Conservation (phyloP, 2,797 vertebrate genomes). For the Cynodonichthys magdalenae region DNA sequence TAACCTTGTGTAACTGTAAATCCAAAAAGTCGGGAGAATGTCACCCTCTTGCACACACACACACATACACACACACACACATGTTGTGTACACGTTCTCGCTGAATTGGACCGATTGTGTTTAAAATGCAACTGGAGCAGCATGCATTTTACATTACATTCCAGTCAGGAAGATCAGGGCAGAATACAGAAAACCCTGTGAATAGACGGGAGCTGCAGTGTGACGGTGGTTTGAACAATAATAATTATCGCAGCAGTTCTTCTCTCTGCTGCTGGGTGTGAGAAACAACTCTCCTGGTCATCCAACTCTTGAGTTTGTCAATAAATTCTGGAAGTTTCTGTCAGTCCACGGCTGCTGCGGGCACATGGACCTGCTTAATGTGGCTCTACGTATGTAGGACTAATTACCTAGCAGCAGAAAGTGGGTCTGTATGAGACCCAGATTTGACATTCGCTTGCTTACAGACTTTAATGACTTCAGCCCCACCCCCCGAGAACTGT, state of each 20-base stretch:
- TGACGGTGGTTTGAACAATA: constrained; percentile 21
- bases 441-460: constrained; percentile 72
- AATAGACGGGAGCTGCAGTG: constrained; percentile 27
- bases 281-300: constrained; percentile 6
- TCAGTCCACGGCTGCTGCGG: constrained; percentile 12
- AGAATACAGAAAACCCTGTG: constrained; percentile 45
- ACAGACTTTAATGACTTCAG: constrained; percentile 74
- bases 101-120: constrained; percentile 61
- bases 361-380: constrained; percentile 25
- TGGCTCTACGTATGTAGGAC: constrained; percentile 34
- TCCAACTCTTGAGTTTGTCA: constrained; percentile 19
- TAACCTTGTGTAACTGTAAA: constrained; percentile 57
- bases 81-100: too few relatives aligned
- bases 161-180: constrained; percentile 62
- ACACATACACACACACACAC: constrained; percentile 22
- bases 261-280: constrained; percentile 15
- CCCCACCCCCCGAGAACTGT: constrained; percentile 62
- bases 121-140: constrained; percentile 78
- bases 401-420: constrained; percentile 56
- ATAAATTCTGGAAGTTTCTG: constrained; percentile 17
- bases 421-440: constrained; percentile 65
- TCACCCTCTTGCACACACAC: constrained; percentile 27
- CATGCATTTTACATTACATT: constrained; percentile 75
- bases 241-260: constrained; percentile 23
- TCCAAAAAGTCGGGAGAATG: constrained; percentile 60